Evolutionary conservation across 2,113 vertebrate species (phyloP).

Genomic region (Ancistrus triradiatus): DNA sequence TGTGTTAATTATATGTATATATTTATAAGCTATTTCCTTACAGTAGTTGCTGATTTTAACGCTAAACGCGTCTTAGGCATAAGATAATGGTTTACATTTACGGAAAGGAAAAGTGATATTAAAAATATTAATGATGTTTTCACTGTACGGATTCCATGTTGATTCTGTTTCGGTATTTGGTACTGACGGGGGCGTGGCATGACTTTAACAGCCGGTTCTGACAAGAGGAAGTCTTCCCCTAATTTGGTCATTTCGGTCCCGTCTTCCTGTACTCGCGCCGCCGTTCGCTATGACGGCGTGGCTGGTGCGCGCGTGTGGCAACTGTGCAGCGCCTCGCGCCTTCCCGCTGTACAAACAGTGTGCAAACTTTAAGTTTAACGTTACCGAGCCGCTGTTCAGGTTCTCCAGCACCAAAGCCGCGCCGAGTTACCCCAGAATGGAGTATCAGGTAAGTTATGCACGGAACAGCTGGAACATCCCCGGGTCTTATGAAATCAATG

Average conservation of each 20-base stretch:
- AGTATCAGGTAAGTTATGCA: neutral
- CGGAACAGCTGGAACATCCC: neutral
- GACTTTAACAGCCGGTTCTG: neutral
- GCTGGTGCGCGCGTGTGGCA: neutral
- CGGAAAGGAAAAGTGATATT: too few relatives aligned
- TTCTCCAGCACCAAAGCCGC: neutral
- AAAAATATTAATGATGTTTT: too few relatives aligned
- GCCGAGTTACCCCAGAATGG: neutral
- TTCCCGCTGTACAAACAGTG: neutral
- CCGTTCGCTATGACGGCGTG: neutral
- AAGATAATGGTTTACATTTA: too few relatives aligned
- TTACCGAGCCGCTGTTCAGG: neutral
- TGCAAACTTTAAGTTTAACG: neutral
- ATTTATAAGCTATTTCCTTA: too few relatives aligned
- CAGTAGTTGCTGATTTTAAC: too few relatives aligned
- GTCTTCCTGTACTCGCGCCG: neutral
- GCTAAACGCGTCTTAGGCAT: too few relatives aligned
- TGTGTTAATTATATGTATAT: too few relatives aligned
- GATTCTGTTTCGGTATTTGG: too few relatives aligned
- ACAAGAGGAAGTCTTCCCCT: too few relatives aligned
- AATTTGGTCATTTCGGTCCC: neutral
- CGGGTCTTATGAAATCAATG: too few relatives aligned
- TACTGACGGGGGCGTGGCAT: too few relatives aligned
- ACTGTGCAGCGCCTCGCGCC: neutral
- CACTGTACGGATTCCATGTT: too few relatives aligned